These are phyloP conservation scores for Cyanocitta stelleri DNA, from an alignment of 2,113 vertebrate genomes.

Conservation along the genomic window DNA sequence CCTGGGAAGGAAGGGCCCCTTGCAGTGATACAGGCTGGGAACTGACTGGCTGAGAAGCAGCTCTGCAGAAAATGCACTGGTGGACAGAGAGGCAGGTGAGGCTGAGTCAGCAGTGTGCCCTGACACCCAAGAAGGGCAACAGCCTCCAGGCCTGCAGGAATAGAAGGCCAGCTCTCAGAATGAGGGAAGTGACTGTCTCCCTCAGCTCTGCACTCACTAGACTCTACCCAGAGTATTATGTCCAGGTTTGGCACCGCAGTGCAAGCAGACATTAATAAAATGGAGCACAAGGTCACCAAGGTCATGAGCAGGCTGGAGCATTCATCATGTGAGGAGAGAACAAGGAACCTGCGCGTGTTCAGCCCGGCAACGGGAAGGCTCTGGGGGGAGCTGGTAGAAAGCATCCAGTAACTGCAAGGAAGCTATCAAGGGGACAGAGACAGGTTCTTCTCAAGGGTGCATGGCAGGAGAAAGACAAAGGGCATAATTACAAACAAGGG, in stretches of 20 bases:
- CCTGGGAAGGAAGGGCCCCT: background rate
- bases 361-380: background rate
- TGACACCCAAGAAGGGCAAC: background rate
- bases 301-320: background rate
- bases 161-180: background rate
- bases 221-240: background rate
- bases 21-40: background rate
- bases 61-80: background rate
- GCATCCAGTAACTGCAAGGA: background rate
- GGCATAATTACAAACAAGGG: background rate
- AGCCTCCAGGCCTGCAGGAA: background rate
- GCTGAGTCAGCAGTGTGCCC: background rate
- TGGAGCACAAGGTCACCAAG: background rate
- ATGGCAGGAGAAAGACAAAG: background rate
- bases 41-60: background rate
- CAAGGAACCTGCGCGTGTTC: rapidly evolving
- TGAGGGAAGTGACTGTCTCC: background rate
- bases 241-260: background rate
- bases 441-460: background rate
- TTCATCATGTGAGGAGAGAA: background rate
- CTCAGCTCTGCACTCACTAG: background rate
- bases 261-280: background rate
- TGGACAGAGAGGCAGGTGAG: background rate
- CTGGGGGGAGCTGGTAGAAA: background rate
- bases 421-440: background rate